These are phyloP conservation scores for Paedocypris micromegethes DNA, from an alignment of 2,797 vertebrate genomes.

Conservation along the genomic window DNA sequence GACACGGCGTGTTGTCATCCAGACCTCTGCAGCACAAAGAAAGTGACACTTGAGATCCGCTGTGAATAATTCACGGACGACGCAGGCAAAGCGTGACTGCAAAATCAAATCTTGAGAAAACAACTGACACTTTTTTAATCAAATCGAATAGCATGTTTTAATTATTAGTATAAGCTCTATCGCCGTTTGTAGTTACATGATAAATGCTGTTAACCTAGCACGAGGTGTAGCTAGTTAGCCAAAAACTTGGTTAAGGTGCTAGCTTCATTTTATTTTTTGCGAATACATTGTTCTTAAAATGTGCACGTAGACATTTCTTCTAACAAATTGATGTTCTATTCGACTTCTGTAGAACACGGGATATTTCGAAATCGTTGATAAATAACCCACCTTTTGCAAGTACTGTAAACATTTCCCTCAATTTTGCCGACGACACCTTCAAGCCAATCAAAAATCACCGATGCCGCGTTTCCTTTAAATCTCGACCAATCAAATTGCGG, in stretches of 20 bases:
- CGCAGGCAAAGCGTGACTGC: background rate
- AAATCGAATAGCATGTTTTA: too few species aligned
- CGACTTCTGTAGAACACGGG: too few species aligned
- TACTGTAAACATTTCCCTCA: conserved; percentile 34
- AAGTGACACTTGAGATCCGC: background rate
- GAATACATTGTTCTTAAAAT: background rate
- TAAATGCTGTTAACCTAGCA: background rate
- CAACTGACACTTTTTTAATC: too few species aligned
- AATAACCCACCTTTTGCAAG: conserved; percentile 31
- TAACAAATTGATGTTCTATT: too few species aligned
- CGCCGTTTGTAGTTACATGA: background rate
- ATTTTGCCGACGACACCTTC: conserved; percentile 11
- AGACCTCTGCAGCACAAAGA: conserved; percentile 23
- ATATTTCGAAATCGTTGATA: background rate
- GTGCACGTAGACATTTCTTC: too few species aligned
- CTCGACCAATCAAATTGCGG: conserved; percentile 30
- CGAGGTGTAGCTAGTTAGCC: conserved; percentile 33
- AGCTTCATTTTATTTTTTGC: conserved; percentile 7
- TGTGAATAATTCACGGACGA: background rate
- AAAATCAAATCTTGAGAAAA: too few species aligned
- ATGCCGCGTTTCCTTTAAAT: conserved; percentile 7
- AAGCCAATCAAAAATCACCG: conserved; percentile 27
- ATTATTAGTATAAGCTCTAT: too few species aligned
- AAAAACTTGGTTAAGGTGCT: background rate
- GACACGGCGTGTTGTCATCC: conserved; percentile 12